Base-by-base conservation (phyloP, 2,113 vertebrate species). In the Xerus inauris region DNA sequence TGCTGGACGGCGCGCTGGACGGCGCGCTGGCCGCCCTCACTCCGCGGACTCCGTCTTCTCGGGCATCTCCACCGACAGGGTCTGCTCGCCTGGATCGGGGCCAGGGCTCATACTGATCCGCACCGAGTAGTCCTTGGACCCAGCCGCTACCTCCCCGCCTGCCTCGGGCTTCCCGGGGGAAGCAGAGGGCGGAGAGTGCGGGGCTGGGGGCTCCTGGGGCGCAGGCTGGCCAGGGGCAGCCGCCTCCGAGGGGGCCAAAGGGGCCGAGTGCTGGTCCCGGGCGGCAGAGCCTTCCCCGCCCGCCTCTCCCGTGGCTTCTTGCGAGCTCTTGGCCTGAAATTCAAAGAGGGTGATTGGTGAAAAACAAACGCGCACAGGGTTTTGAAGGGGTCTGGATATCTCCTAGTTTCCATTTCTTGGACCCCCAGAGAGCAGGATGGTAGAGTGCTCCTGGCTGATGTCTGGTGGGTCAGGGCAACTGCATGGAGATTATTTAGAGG, bases 1-100 rank as follows among this genome's bases (percentile, higher is more conserved):
- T 59, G 38, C 47, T 0, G 8, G n/a, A 6, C 4, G 0, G 69
- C 3, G 2, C 6, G 38, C 47, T 0, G 8, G n/a, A 6, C 4
- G 0, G 69, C 3, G 2, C 6, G 1, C 47, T 6, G 26, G 28
- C 5, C 0, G 4, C 19, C 38, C 88, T 87, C 85, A 93, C 38
- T 62, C 96, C 0, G 1, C 38, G 38, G 84, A 62, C 89, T 92
- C 95, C 75, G 13, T 87, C 91, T 93, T 97, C 77, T 97, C 97
- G 0, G 90, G 42, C 73, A 98, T 90, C 95, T 99, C 99, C 96
- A 99, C 99, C 0, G 98, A 98, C 5, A 99, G 98, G n/a, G 98
- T 72, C 98, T 99, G 98, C 89, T 99, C 99, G 0, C 82, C 73
- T 0, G 98, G 98, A 8, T 98, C 91, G 0, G 94, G 96, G 0